Conservation (phyloP, 2,797 vertebrate genomes). For the Macroramphosus scolopax region DNA sequence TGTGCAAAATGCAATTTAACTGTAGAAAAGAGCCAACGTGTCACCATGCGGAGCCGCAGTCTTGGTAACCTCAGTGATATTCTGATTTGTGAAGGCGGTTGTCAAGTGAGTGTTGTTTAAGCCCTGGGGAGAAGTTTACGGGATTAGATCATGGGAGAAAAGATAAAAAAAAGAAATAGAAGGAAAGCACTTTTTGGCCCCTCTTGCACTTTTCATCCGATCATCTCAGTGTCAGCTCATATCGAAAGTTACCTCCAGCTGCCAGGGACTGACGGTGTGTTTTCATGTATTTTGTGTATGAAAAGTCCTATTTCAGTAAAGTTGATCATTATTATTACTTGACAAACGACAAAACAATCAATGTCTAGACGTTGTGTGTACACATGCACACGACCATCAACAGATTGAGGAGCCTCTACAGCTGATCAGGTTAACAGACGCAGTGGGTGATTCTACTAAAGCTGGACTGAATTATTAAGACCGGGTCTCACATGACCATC, state of each 20-base stretch:
- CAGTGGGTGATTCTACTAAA: constrained; percentile 23
- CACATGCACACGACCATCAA: too few relatives aligned
- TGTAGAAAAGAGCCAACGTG: too few relatives aligned
- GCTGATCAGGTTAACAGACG: constrained; percentile 38
- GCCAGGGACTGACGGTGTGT: constrained; percentile 52
- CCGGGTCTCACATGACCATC: constrained; percentile 63
- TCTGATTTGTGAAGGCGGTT: too few relatives aligned
- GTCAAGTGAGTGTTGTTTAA: constrained; percentile 5
- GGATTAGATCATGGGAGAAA: constrained; percentile 2
- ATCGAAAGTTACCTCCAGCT: constrained; percentile 57
- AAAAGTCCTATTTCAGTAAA: too few relatives aligned
- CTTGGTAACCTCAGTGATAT: too few relatives aligned
- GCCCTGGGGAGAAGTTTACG: neutral
- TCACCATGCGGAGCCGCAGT: too few relatives aligned
- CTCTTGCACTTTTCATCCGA: constrained; percentile 38
- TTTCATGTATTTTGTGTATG: constrained; percentile 47
- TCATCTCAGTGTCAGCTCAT: constrained; percentile 50
- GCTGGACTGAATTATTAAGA: constrained; percentile 74
- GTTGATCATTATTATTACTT: too few relatives aligned
- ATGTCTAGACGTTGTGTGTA: too few relatives aligned
- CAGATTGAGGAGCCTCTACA: constrained; percentile 36
- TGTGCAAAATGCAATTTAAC: too few relatives aligned
- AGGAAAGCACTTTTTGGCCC: constrained; percentile 29
- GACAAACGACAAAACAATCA: constrained; percentile 19
- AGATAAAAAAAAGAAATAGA: constrained; percentile 2